phyloP scores from a whole-genome alignment of 2,113 vertebrate genomes.

The Arvicanthis niloticus region DNA sequence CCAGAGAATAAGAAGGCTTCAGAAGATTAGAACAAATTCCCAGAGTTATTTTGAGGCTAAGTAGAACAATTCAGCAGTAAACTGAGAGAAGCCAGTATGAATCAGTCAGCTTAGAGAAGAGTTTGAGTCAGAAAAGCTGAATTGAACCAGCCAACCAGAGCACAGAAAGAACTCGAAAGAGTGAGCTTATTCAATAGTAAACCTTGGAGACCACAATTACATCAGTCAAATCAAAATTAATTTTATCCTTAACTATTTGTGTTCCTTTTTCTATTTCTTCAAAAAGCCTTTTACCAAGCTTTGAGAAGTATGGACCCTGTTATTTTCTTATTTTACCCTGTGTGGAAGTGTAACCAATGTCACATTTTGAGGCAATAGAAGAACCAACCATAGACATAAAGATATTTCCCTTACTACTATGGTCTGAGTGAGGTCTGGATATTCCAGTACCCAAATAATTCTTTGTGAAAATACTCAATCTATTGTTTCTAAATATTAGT shows the following conservation, averaged over 20 bases:
- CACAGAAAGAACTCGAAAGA: no score
- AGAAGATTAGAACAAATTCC: no score
- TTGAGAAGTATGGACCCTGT: not conserved
- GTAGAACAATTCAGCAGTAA: no score
- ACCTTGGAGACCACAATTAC: no score
- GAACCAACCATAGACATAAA: not conserved
- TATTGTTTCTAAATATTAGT: not conserved
- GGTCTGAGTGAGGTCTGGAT: not conserved
- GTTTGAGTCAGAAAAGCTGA: no score
- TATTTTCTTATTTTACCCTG: not conserved
- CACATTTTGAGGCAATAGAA: not conserved
- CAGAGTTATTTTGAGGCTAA: no score
- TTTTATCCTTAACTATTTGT: not conserved
- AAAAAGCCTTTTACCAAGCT: not conserved
- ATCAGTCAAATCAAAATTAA: no score
- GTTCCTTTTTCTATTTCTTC: not conserved
- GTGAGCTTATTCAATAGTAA: no score
- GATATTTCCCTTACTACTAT: not conserved
- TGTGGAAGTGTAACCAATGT: not conserved
- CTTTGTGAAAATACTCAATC: conserved; percentile 28
- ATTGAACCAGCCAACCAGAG: no score
- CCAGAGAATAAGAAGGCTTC: no score
- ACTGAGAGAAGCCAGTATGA: no score
- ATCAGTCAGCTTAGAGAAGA: no score
- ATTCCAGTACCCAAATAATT: not conserved